Base-by-base conservation (phyloP, 2,113 vertebrate species). In the Strix uralensis region DNA sequence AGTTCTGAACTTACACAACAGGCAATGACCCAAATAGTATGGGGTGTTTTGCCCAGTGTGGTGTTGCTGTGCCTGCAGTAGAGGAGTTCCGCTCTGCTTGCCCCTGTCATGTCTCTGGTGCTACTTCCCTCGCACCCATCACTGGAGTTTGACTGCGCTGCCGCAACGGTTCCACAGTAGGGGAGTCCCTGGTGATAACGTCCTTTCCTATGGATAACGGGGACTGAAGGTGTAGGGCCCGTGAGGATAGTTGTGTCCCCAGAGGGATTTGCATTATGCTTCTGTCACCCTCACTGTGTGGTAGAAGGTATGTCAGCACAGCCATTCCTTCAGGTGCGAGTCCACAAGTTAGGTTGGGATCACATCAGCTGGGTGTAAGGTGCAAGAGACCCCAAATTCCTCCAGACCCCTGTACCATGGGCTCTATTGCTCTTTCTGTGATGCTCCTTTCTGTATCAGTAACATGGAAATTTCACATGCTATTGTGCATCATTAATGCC, bases 131-230 rank as follows among this genome's bases (percentile, higher is more conserved):
- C 3, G 1, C 61, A 18, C 38, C 3, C 1, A 1, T 10, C 44
- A 26, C 44, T 29, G 73, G 36, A 3, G 19, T 65, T 29, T 2
- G 36, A 44, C 58, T 40, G 59, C 1, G 1, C 51, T 58, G 40
- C 51, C 2, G 4, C 44, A 15, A 2, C 0, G 3, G 57, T 22
- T 7, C 22, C 2, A 1, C 69, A 10, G 69, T 2, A 30, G 17
- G 23, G 40, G 7, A 20, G 67, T 5, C 32, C 51, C 44, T 30
- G 63, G 42, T 26, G 36, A 15, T 17, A 30, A 40, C 44, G 23
- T 17, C 38, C 29, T 72, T 40, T 59, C 40, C 38, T 40, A n/a
- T 42, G 30, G 20, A 3, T 27, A 32, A 40, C 46, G 22, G 13
- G 21, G 29, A 36, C 58, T 34, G 49, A 26, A 14, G 2, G 1